Evolutionary conservation across 1,140 invertebrate genomes (phyloP), one percentile per base, ranked within the genome.

Genomic region (Eufriesea mexicana): DNA sequence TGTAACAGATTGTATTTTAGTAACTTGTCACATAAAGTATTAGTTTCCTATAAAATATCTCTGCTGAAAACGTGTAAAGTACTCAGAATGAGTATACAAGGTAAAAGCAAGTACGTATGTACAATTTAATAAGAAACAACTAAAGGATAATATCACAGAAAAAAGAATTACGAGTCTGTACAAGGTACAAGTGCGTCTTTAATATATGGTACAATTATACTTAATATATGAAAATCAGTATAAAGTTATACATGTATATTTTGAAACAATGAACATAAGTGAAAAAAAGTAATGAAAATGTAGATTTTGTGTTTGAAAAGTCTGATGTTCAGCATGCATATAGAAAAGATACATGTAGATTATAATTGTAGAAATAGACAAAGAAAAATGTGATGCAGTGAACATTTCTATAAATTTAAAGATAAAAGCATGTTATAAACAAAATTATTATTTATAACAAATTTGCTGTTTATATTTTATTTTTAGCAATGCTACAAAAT

Each of bases 181-280:
- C 83, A 92, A 93, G 93, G 92, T 94, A 92, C 83, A 93, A 92
- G 92, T 93, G 92, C 92, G 90, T 92, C 89, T 84, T 77, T 68
- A 79, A 55, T 89, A 54, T 85, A 78, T 23, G 71, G 45, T 57
- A 61, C 75, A 85, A 84, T 64, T 42, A 61, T 73, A 57, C 1
- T 51, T 75, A 72, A 64, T 49, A 2, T 71, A 62, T 75, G 14
- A 51, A 35, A 73, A 35, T 70, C 51, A 54, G n/a, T 61, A 61
- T 79, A 59, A 49, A 35, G 35, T 25, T 64, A 62, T 72, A 28
- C 25, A 25, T 73, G n/a, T 70, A 51, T 23, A 62, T 35, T 35
- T 70, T 64, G 23, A 49, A 20, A 64, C 55, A n/a, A 71, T 59
- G 9, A 49, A 67, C 67, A 57, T 67, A 10, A 5, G 42, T 42